A percentile compares a stretch with the other conserved stretches of the same genome.
phyloP scores from a whole-genome alignment of 2,888 invertebrate genomes.

The Protodeltote pygarga region DNA sequence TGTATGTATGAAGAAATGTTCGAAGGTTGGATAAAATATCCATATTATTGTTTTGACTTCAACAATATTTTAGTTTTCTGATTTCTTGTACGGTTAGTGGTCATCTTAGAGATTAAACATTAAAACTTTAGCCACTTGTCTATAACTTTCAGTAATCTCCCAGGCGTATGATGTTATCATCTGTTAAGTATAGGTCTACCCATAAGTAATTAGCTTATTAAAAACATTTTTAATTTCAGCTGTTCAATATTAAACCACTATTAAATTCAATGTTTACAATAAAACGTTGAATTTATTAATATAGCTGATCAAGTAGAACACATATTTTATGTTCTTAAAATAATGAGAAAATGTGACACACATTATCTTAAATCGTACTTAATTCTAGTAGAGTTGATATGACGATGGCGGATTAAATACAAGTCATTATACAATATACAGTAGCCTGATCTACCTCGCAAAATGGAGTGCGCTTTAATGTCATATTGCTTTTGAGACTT shows the following conservation, averaged over 20 bases:
- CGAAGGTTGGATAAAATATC: too few relatives aligned
- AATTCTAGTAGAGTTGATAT: slow-evolving; percentile 47
- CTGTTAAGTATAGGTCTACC: too few relatives aligned
- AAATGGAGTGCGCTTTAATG: slow-evolving; percentile 43
- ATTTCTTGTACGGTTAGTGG: too few relatives aligned
- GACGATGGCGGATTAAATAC: slow-evolving; percentile 48
- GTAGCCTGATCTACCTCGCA: slow-evolving; percentile 43
- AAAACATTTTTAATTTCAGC: too few relatives aligned
- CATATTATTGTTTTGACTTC: too few relatives aligned
- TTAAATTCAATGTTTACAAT: slow-evolving; percentile 16
- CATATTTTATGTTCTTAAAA: slow-evolving; percentile 25
- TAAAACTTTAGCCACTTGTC: too few relatives aligned
- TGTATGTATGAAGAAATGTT: too few relatives aligned
- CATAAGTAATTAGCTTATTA: too few relatives aligned
- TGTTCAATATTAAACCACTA: slow-evolving; percentile 19
- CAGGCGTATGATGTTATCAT: too few relatives aligned
- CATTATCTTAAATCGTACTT: slow-evolving; percentile 49
- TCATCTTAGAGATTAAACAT: too few relatives aligned
- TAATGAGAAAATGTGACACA: slow-evolving; percentile 34
- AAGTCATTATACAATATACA: slow-evolving; percentile 59
- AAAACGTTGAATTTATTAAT: slow-evolving; percentile 20
- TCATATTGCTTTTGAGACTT: slow-evolving; percentile 41
- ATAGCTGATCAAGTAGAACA: slow-evolving; percentile 11
- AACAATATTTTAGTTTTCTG: too few relatives aligned
- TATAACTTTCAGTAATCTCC: too few relatives aligned